Evolutionary conservation across 2,797 vertebrate species (phyloP), one percentile per base, ranked within the genome.

Genomic region (Pipistrellus nathusii): DNA sequence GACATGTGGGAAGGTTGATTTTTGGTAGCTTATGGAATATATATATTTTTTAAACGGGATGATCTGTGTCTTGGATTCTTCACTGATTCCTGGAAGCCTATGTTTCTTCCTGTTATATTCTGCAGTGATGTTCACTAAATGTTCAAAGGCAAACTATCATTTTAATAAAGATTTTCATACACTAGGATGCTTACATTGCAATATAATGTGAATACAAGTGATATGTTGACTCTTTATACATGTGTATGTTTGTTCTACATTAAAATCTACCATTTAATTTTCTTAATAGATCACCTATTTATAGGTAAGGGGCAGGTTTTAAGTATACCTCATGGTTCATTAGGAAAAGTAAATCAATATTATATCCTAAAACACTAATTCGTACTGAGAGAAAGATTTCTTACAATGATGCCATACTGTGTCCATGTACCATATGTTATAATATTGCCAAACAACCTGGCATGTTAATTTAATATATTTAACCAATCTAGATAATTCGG

Each of bases 381-480:
- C 18, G 80, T 81, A 64, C 5, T 72, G 59, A 46, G 88, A 85
- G n/a, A 55, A 73, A 32, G 35, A 64, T 85, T 30, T 85, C 10
- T 77, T 73, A 81, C 25, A 93, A 90, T 35, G 25, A 69, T 12
- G 13, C 1, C 8, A 27, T 69, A 30, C 9, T 69, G 5, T 44
- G 2, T 69, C 76, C 41, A 18, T 64, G 27, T 51, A 93, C 64
- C 32, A 41, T 48, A 75, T 13, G 2, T 78, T 87, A 53, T 44
- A 87, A 23, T 62, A 72, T 76, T 48, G 59, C 53, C 15, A 59
- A 44, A 59, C 2, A 14, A n/a, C 1, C 3, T 41, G 12, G 12
- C 35, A 66, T 71, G n/a, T 55, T 80, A 80, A 83, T 78, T 88
- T 71, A 41, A 55, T 59, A 32, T 75, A 64, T 30, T 94, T 64